Evolutionary conservation across 2,113 vertebrate genomes (phyloP), one percentile per base, ranked within the genome.

Genomic region (Labeo rohita): DNA sequence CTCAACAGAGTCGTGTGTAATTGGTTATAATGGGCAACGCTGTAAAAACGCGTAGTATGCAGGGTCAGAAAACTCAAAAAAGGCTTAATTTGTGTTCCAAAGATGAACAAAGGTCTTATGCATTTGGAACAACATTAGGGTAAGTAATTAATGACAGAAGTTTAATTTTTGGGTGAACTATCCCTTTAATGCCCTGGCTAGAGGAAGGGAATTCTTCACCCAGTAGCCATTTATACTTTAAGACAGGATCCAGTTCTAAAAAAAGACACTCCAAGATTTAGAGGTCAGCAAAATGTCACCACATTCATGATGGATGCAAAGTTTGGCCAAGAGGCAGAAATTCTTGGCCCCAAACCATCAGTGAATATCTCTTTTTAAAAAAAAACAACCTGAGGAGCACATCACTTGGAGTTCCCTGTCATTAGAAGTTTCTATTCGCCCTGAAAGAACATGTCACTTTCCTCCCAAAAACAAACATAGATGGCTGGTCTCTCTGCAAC

Each of bases 281-380:
- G 70, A 47, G 61, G 54, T 50, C 47, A 49, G 39, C 70, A 49
- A 34, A 66, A 56, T 83, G 66, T 72, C 59, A 66, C n/a, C 63
- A 45, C 65, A 73, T 79, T 68, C 43, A 18, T 52, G 73, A 70
- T 15, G 28, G 85, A 74, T 83, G 54, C 63, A 86, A 88, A 79
- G 65, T 81, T 83, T 68, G 63, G 61, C 50, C 23, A 61, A 47
- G 72, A 77, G 84, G 80, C 45, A 79, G 34, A 18, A 79, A 63
- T 47, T 65, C 47, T 68, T 43, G 52, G 36, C 49, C 47, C 49
- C 68, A 61, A 66, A 61, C 85, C 74, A 73, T 59, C 18, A 63
- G 86, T 47, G 21, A 47, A 43, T 15, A 63, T 63, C 56, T 80
- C 36, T 80, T 21, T 59, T 78, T 78, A 59, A 78, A 5, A 78